Base-by-base conservation (phyloP, 2,113 vertebrate genomes). In the Ibidorhyncha struthersii region DNA sequence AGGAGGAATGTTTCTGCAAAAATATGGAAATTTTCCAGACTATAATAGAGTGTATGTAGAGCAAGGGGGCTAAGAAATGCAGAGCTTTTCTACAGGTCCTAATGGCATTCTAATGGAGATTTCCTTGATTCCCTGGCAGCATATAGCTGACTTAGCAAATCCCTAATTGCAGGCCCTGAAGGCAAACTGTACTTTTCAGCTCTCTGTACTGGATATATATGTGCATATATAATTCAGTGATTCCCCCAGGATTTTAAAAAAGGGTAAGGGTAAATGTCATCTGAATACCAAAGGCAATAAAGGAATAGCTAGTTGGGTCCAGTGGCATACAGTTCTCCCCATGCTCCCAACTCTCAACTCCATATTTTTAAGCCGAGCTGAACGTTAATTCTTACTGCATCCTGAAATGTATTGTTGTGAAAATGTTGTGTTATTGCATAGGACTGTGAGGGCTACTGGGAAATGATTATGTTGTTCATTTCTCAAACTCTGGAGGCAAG, bases 61-160 rank as follows among this genome's bases (percentile, higher is more conserved):
- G n/a, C 52, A 91, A 92, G 38, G 20, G 34, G 40, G 43, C 76
- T 90, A 71, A 89, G 82, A 94, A 95, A 96, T 83, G 71, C 47
- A 72, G 38, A 90, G 82, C 43, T 90, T 97, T 96, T 71, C 81
- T 94, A 50, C 80, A 85, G 82, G 91, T 92, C 86, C 78, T 88
- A 97, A 97, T 95, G 73, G 73, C 69, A 93, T 92, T 95, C 45
- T 66, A 95, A 97, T 96, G 90, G 96, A 95, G 91, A 80, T 93
- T 94, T 95, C 91, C 95, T 95, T 96, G 61, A 96, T 93, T 96
- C 70, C 52, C 66, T 17, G 5, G 90, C 81, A 97, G 85, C 77
- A 93, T 76, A 86, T 69, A 97, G 97, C 94, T 96, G 93, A 98
- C 88, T 93, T 93, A 89, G 82, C 87, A 93, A 97, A 94, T 91